Conservation (phyloP, 2,888 invertebrate species). For the Cryptocephalus moraei region DNA sequence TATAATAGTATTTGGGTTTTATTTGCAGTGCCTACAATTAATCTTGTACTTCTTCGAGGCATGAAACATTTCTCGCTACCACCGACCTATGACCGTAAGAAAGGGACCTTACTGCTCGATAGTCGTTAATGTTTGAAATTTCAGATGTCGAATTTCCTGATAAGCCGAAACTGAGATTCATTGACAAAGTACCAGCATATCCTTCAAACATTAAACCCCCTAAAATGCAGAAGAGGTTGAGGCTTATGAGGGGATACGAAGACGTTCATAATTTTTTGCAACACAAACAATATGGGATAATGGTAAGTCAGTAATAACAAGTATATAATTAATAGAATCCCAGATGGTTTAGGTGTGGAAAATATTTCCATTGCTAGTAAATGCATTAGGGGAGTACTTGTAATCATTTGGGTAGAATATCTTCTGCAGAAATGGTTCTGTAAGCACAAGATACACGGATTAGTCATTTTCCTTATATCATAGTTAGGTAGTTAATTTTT, state of each 20-base stretch:
- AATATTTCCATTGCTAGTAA: no score
- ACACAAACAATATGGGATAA: conserved; percentile 87
- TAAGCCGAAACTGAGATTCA: conserved; percentile 54
- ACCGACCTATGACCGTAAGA: conserved; percentile 55
- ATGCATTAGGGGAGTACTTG: no score
- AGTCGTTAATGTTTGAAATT: conserved; percentile 3
- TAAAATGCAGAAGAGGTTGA: conserved; percentile 75
- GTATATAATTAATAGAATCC: no score
- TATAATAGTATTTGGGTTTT: no score
- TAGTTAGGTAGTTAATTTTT: no score
- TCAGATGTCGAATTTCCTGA: conserved; percentile 66
- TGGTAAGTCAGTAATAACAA: conserved; percentile 47
- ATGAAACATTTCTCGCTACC: conserved; percentile 63
- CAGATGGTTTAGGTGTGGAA: no score
- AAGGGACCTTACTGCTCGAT: neutral
- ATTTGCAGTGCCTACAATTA: neutral
- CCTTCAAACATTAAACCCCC: conserved; percentile 58
- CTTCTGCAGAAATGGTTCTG: no score
- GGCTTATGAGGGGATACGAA: conserved; percentile 90
- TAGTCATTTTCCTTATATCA: no score
- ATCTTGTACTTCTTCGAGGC: conserved; percentile 39
- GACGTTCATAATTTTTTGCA: conserved; percentile 70
- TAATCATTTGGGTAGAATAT: no score
- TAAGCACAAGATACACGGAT: no score
- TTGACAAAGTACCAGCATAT: conserved; percentile 65